Conservation (phyloP, 2,113 vertebrate genomes). For the Gadus macrocephalus region DNA sequence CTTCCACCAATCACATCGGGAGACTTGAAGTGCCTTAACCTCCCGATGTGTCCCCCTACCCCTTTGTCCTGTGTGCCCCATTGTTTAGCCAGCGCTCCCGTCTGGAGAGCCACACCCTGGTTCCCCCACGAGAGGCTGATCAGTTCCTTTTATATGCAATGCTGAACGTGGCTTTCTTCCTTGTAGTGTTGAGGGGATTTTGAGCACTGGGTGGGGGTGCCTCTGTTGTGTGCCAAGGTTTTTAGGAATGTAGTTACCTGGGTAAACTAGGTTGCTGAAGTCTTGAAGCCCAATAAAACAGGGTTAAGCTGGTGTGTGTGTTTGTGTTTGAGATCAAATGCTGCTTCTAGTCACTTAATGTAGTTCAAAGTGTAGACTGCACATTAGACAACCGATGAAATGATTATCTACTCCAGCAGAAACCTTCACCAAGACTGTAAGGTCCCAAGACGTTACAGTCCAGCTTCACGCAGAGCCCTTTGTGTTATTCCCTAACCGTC, state of each 20-base stretch:
- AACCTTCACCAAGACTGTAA: not conserved
- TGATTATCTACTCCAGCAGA: not conserved
- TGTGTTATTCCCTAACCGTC: not conserved
- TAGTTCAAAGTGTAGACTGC: conserved; percentile 31
- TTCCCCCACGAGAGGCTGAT: no score
- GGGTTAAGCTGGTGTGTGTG: conserved; percentile 35
- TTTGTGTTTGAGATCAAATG: conserved; percentile 41
- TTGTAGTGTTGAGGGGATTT: no score
- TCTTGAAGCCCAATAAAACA: conserved; percentile 22
- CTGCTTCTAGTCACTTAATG: conserved; percentile 63
- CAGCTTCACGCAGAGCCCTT: not conserved
- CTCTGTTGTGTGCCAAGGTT: conserved; percentile 45
- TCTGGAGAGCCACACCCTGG: no score
- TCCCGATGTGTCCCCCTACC: conserved; percentile 40
- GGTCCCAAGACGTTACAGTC: not conserved
- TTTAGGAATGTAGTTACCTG: conserved; percentile 43
- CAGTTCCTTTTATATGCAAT: no score
- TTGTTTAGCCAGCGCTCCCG: no score
- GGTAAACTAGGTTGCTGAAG: conserved; percentile 7
- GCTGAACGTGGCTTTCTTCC: no score
- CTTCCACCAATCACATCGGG: conserved; percentile 45
- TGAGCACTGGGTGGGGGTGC: conserved; percentile 24
- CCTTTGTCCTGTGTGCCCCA: not conserved
- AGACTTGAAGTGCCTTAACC: conserved; percentile 87
- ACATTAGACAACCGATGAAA: conserved; percentile 18